Evolutionary conservation across 2,888 invertebrate genomes (phyloP).

Genomic region (Cryptocephalus moraei): DNA sequence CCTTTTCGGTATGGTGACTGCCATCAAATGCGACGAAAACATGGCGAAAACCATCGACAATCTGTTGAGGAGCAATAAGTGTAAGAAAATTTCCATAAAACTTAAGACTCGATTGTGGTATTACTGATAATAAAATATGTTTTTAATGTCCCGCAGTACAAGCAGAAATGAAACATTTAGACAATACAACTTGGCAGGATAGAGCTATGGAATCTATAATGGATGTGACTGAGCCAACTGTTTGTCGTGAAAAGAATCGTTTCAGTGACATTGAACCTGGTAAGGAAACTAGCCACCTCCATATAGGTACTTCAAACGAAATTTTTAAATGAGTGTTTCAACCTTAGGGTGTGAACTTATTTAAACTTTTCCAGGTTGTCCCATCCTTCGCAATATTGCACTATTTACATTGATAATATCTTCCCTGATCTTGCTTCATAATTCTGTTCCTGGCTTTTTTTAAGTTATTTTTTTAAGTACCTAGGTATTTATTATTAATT

Average conservation of each 20-base stretch:
- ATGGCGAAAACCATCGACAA: conserved; percentile 23
- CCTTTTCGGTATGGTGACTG: conserved; percentile 31
- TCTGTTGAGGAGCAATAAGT: neutral
- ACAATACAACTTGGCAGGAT: conserved; percentile 36
- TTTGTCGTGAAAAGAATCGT: conserved; percentile 32
- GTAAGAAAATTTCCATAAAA: too few species aligned
- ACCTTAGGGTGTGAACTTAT: too few species aligned
- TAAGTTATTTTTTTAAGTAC: too few species aligned
- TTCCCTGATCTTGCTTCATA: too few species aligned
- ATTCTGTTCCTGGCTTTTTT: too few species aligned
- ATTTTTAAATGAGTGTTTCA: too few species aligned
- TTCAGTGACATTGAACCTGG: conserved; percentile 33
- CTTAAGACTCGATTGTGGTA: too few species aligned
- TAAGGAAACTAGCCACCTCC: conserved; percentile 11
- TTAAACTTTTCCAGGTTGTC: too few species aligned
- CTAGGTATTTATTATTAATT: too few species aligned
- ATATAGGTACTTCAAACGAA: too few species aligned
- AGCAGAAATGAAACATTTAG: conserved; percentile 30
- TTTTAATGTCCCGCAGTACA: conserved; percentile 23
- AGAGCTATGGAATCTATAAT: conserved; percentile 29
- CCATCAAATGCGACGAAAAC: conserved; percentile 30
- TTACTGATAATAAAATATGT: conserved; percentile 8
- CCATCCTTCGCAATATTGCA: too few species aligned
- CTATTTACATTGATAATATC: too few species aligned
- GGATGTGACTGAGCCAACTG: conserved; percentile 6